phyloP scores from a whole-genome alignment of 2,888 invertebrate genomes.

The Resseliella maxima region DNA sequence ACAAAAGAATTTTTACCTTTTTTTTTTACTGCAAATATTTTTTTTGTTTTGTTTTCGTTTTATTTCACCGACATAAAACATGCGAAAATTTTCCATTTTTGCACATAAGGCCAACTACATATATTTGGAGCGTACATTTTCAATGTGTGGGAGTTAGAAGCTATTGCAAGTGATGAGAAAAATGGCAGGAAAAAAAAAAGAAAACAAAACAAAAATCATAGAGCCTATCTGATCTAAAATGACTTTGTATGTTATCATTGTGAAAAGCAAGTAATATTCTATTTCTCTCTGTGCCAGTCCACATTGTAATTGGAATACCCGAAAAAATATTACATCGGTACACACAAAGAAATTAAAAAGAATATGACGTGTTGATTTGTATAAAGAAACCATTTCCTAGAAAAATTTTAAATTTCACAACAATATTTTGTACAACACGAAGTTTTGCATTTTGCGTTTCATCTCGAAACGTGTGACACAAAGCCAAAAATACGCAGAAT shows the following conservation, averaged over 20 bases:
- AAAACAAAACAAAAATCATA: too few relatives aligned
- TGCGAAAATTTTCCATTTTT: not conserved
- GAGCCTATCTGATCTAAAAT: too few relatives aligned
- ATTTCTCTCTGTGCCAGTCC: too few relatives aligned
- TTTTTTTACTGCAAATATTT: too few relatives aligned
- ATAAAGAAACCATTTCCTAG: not conserved
- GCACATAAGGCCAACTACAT: not conserved
- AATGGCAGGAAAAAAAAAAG: too few relatives aligned
- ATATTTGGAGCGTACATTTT: too few relatives aligned
- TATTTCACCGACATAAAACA: not conserved
- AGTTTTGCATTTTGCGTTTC: not conserved
- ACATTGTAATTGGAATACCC: not conserved
- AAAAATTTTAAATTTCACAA: not conserved
- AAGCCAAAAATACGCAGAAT: slow-evolving; percentile 8
- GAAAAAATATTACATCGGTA: not conserved
- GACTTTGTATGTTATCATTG: too few relatives aligned
- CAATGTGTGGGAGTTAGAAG: not conserved
- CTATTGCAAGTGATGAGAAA: too few relatives aligned
- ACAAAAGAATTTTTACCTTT: not conserved
- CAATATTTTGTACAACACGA: not conserved
- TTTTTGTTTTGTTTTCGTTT: too few relatives aligned
- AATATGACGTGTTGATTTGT: slow-evolving; percentile 16
- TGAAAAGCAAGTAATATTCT: too few relatives aligned
- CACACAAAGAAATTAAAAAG: not conserved
- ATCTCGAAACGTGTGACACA: not conserved